Base-by-base conservation (phyloP, 2,113 vertebrate genomes). In the Isichthys henryi region DNA sequence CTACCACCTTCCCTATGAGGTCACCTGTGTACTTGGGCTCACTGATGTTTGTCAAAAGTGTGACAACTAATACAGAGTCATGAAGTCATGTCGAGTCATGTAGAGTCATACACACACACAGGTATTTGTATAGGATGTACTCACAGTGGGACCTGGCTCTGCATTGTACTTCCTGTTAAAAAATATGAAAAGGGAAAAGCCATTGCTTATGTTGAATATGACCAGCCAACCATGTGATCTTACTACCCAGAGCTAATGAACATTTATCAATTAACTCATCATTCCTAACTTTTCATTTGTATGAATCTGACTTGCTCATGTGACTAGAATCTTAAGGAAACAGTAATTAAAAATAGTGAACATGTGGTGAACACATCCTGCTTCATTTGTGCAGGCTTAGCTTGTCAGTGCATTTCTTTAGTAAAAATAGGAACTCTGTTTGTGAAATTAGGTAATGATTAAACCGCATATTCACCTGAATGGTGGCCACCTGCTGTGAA, bases 121-220 rank as follows among this genome's bases (percentile, higher is more conserved):
- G 27, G 45, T 39, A 49, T 49, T 49, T 48, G 11, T 2, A 49
- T 35, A 23, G 27, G 39, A 58, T 19, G n/a, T 90, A 90, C 89
- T 90, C 48, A 90, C 89, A 80, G 62, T 53, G n/a, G 11, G 48
- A 1, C 66, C 46, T 87, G 48, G 19, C 23, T 56, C 52, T 90
- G 66, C 89, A 90, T 15, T 27, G 66, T 8, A 90, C 17, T 39
- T 86, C 89, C 89, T 90, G 89, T 80, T 27, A 13, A 5, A 31
- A 88, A 17, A 77, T 3, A 88, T 5, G 23, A 27, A 84, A n/a
- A 70, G n/a, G 27, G n/a, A 31, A 70, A 31, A 70, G 8, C 15
- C 48, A 48, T 50, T 5, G 10, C 4, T 27, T 46, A 50, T n/a
- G 10, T 2, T 86, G n/a, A 80, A 56, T 19, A n/a, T 23, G 3